Base-by-base conservation (phyloP, 2,888 invertebrate species). In the Empis stercorea region DNA sequence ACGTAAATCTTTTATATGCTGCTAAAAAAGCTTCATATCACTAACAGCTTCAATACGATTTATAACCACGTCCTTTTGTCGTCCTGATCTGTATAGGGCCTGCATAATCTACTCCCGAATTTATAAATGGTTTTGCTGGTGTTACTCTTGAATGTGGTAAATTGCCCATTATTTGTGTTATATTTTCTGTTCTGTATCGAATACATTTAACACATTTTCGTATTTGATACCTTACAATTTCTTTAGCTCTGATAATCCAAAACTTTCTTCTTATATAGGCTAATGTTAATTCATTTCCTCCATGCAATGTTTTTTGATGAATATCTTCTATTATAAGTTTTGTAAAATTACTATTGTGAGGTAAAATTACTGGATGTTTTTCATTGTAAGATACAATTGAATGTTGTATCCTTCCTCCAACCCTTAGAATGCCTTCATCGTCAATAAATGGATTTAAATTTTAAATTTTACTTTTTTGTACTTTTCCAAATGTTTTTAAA, bases 131-230 rank as follows among this genome's bases (percentile, higher is more conserved):
- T 17, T 45, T 44, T 11, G 44, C 27, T 38, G 46, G 47, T 6
- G n/a, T 20, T 4, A 53, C 47, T 37, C 49, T 30, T n/a, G 37
- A 30, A n/a, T 30, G n/a, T 6, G 59, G 60, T 14, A 59, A 46
- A 48, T 58, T 49, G 15, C 55, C 57, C 59, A 63, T 61, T 7
- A 55, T 13, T 37, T 55, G 56, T 7, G 23, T 36, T 2, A 30
- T 15, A 20, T 23, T 23, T 3, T 43, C 34, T 10, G 10, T 27
- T n/a, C 42, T 11, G n/a, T 38, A 43, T 36, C 50, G 30, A 27
- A 46, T 46, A 32, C 54, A 55, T 4, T 30, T 40, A 9, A 51
- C 17, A 42, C 56, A 56, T 9, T 45, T 14, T n/a, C 20, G 38
- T 48, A 46, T 11, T 16, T 47, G 30, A n/a, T 37, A 41, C 6